Evolutionary conservation across 2,113 vertebrate species (phyloP), one percentile per base, ranked within the genome.

Genomic region (Anhinga anhinga): DNA sequence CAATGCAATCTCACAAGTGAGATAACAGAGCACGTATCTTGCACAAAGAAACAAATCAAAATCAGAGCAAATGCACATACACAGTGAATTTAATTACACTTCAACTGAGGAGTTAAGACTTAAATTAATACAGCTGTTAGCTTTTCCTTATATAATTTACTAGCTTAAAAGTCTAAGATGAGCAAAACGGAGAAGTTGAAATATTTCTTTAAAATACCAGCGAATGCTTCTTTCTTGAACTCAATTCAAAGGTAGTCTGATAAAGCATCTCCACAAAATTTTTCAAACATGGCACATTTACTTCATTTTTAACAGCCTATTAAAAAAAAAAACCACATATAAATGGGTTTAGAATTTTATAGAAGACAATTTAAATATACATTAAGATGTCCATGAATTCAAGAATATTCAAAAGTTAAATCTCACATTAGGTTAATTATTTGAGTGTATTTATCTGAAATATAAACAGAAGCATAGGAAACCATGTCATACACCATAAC

Each of bases 231-330:
- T 99, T 99, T 98, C 99, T 99, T 97, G 99, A 99, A 96, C 99
- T 99, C 96, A 99, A 98, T 97, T 99, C 99, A 98, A 99, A 99
- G 79, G 99, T 99, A 52, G 99, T 99, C 98, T 99, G 99, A 98
- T 99, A 99, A 91, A 99, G 99, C 99, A 99, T 99, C 98, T 99
- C 99, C 98, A 99, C 99, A 98, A 99, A 99, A 96, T 99, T 99
- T 98, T 99, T 99, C 97, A 99, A 98, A 98, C 99, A 99, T 34
- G 99, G 99, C 97, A 99, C 99, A 91, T 99, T 99, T 96, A 99
- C 99, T 99, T 99, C 99, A 96, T 99, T 99, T 98, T 99, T 99
- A 98, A 99, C 99, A 98, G 99, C 99, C 99, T 99, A 92, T 84
- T 78, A 94, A 96, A 93, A 95, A 97, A 81, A 96, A 72, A 82